phyloP scores from a whole-genome alignment of 1,140 invertebrate genomes.

The Drosophila ohnishii region DNA sequence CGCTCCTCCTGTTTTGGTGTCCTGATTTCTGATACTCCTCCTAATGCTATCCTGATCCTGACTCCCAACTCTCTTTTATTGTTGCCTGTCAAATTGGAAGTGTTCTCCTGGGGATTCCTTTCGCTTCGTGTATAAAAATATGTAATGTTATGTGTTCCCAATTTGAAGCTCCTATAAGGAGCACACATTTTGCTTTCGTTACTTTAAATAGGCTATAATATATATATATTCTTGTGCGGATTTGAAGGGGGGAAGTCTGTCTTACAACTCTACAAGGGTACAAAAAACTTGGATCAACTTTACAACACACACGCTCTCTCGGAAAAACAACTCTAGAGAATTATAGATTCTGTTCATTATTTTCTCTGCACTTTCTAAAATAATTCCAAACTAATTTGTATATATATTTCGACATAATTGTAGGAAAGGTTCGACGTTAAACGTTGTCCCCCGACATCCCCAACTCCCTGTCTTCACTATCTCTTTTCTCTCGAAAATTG shows the following conservation, averaged over 20 bases:
- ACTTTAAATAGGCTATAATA: slow-evolving; percentile 19
- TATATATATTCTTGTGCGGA: slow-evolving; percentile 28
- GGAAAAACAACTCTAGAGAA: neutral
- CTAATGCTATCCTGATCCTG: slow-evolving; percentile 15
- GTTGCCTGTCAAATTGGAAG: slow-evolving; percentile 50
- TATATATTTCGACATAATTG: slow-evolving; percentile 5
- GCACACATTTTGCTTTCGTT: slow-evolving; percentile 40
- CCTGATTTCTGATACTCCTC: slow-evolving; percentile 28
- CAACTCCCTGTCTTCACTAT: too few species aligned
- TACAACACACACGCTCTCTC: slow-evolving; percentile 13
- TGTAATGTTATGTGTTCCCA: slow-evolving; percentile 55
- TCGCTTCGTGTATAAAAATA: slow-evolving; percentile 62
- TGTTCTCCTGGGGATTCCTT: slow-evolving; percentile 7
- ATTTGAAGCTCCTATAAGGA: slow-evolving; percentile 76
- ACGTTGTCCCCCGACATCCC: neutral
- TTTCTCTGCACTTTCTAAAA: neutral
- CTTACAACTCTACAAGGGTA: slow-evolving; percentile 39
- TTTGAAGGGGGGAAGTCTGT: slow-evolving; percentile 5
- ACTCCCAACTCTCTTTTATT: slow-evolving; percentile 10
- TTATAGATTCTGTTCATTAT: neutral
- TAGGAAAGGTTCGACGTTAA: slow-evolving; percentile 4
- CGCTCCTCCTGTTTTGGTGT: slow-evolving; percentile 35
- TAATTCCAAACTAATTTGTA: neutral
- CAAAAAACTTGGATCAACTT: slow-evolving; percentile 30
- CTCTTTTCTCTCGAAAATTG: too few species aligned